Evolutionary conservation across 2,888 invertebrate genomes (phyloP), one percentile per base, ranked within the genome.

Genomic region (Hyalella azteca): DNA sequence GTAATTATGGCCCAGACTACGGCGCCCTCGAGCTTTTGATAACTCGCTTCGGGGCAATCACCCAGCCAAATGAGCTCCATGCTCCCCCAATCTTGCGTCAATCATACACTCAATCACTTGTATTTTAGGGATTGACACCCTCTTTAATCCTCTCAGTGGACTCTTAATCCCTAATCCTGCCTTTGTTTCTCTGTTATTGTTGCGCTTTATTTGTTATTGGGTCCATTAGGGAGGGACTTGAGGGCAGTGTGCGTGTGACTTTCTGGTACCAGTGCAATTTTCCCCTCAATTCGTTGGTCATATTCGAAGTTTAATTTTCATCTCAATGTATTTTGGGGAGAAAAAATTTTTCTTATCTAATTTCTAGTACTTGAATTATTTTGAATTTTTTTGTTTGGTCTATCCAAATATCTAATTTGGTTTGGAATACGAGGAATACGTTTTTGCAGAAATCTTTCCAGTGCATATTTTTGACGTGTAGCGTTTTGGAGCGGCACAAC

Each of bases 91-190:
- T 66, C 66, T 36, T 66, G 66, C 66, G 66, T 66, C 66, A 66
- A 66, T 66, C 66, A 66, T 66, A 66, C 66, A 66, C 66, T 66
- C 66, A 66, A 66, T 66, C 66, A 66, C 66, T 66, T 66, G 66
- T 66, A 66, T 66, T 66, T 66, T 66, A 66, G 66, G 66, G 66
- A 66, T 66, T 66, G 66, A 66, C 66, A 66, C 66, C 66, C 66
- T 66, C 66, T 66, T 66, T 66, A 66, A 66, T 66, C 66, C 66
- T 66, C 66, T 66, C 66, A 66, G 66, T 36, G 66, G 66, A 66
- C 66, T 36, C 66, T 66, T 66, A 66, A 66, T 66, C 66, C 66
- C 66, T 66, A 66, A 66, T 66, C 66, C 66, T 66, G 66, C 66
- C 19, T 66, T 66, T 66, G 66, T 66, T 66, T 66, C 66, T 66